Conservation (phyloP, 2,113 vertebrate species). For the Paratilapia polleni region DNA sequence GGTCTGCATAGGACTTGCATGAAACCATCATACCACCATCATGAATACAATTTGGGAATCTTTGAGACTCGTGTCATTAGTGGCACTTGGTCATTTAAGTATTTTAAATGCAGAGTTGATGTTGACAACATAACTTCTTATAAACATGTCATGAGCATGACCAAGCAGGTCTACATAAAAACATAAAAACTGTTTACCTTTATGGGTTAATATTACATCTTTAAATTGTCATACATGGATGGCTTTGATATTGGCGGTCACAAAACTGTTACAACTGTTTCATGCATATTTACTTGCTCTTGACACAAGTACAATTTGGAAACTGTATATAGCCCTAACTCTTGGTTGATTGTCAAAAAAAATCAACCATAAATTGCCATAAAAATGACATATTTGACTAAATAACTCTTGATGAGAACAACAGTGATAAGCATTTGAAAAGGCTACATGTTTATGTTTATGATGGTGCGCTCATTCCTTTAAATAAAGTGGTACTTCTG, state of each 20-base stretch:
- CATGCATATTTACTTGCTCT: neutral
- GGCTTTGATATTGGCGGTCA: neutral
- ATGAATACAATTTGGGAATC: neutral
- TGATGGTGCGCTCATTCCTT: neutral
- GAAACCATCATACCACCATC: fast-evolving
- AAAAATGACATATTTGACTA: neutral
- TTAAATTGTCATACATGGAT: neutral
- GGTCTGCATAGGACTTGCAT: neutral
- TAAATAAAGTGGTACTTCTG: neutral
- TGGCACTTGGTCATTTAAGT: neutral
- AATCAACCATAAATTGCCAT: neutral
- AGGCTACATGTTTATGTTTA: neutral
- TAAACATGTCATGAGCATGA: neutral
- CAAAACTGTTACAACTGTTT: neutral
- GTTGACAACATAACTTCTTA: too few species aligned
- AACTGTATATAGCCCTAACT: neutral
- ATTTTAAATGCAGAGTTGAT: neutral
- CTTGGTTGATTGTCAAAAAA: neutral
- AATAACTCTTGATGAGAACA: neutral
- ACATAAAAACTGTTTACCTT: neutral
- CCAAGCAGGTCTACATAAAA: too few species aligned
- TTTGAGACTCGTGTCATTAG: neutral
- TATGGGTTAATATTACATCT: neutral
- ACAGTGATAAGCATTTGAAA: neutral
- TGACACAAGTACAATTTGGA: neutral